A percentile compares a stretch with the other conserved stretches of the same genome.
phyloP scores from a whole-genome alignment of 2,797 vertebrate genomes.

The Anguilla marmorata region DNA sequence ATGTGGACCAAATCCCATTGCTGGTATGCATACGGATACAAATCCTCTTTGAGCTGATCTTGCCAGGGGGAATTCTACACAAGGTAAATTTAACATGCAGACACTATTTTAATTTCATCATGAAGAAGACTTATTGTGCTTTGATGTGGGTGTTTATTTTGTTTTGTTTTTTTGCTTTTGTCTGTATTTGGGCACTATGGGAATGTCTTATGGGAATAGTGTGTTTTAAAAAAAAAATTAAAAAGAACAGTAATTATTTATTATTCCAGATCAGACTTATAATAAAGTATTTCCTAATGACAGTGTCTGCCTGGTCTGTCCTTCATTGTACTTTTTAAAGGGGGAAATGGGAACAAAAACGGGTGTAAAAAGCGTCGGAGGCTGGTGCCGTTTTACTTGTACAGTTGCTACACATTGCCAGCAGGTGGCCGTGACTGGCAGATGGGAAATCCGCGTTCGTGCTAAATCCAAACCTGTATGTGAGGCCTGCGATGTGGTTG shows the following conservation, averaged over 20 bases:
- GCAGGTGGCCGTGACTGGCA: not conserved
- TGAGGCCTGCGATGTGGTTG: not conserved
- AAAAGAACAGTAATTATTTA: slow-evolving; percentile 15
- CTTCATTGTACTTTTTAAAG: not conserved
- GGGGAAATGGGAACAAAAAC: not conserved
- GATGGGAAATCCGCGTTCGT: not conserved
- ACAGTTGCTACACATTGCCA: not conserved
- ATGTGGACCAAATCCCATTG: not conserved
- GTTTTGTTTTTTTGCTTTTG: not conserved
- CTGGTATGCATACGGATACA: not conserved
- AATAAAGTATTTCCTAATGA: not conserved
- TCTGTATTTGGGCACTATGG: not conserved
- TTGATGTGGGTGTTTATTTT: slow-evolving; percentile 8
- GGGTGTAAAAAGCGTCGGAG: not conserved
- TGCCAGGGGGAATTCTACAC: not conserved
- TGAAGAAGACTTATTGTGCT: not conserved
- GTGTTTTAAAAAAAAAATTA: not conserved
- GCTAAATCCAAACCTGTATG: not conserved
- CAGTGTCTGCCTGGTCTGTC: not conserved
- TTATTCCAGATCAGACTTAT: not conserved
- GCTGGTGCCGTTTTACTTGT: not conserved
- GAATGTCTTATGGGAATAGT: not conserved
- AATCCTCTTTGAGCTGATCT: not conserved
- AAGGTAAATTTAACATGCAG: not conserved
- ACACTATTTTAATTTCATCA: not conserved